Evolutionary conservation across 2,888 invertebrate genomes (phyloP).

Genomic region (Hirtodrosophila cameraria): DNA sequence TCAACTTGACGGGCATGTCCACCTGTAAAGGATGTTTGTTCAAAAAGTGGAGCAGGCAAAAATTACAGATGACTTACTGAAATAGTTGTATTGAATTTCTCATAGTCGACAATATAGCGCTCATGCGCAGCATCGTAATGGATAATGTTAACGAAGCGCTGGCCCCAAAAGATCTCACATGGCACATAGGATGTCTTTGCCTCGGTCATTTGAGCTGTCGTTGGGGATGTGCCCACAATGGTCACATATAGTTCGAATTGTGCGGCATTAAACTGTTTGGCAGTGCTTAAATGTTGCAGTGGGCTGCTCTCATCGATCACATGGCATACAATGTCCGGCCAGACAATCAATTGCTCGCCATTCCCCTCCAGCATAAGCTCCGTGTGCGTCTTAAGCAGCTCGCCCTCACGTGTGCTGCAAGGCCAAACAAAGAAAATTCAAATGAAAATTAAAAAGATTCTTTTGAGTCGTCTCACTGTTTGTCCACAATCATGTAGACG

Average conservation of each 20-base stretch:
- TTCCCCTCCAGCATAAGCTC: conserved; percentile 88
- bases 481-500: conserved; percentile 85
- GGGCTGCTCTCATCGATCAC: conserved; percentile 91
- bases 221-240: conserved; percentile 91
- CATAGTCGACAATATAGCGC: conserved; percentile 85
- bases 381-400: conserved; percentile 90
- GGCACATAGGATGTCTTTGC: conserved; percentile 91
- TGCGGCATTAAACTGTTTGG: conserved; percentile 88
- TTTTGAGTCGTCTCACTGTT: too few species aligned
- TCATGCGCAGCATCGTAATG: conserved; percentile 86
- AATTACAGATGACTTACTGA: conserved; percentile 63
- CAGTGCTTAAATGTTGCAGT: conserved; percentile 90
- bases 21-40: conserved; percentile 44
- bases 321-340: conserved; percentile 95
- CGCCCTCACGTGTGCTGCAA: conserved; percentile 86
- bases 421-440: neutral
- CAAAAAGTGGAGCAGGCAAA: too few species aligned
- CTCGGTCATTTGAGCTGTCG: conserved; percentile 90
- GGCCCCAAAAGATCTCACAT: conserved; percentile 93
- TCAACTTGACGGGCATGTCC: conserved; percentile 62
- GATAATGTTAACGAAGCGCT: conserved; percentile 90
- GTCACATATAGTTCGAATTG: conserved; percentile 93
- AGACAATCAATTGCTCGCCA: conserved; percentile 89
- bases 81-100: conserved; percentile 83
- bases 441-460: too few species aligned